A percentile compares a stretch with the other conserved stretches of the same genome.
phyloP scores from a whole-genome alignment of 2,797 vertebrate genomes.

The Manis pentadactyla region DNA sequence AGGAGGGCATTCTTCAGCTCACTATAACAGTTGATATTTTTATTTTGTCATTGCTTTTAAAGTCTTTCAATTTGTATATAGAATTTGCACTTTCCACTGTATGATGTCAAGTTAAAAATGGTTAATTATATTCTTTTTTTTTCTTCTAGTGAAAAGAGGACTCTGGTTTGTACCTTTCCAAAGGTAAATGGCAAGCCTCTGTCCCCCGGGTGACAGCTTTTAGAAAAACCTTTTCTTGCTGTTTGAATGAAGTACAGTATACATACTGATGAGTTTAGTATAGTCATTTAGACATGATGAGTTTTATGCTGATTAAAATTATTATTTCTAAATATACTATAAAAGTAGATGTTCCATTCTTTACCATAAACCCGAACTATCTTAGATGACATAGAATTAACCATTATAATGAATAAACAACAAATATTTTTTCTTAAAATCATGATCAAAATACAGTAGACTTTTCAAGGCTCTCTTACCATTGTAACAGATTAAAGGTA shows the following conservation, averaged over 20 bases:
- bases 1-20: neutral
- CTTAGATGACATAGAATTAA: slow-evolving; percentile 71
- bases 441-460: slow-evolving; percentile 48
- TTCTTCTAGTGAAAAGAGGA: neutral
- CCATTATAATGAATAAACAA: slow-evolving; percentile 78
- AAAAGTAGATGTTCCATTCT: slow-evolving; percentile 48
- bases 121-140: neutral
- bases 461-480: slow-evolving; percentile 27
- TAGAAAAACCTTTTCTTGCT: neutral
- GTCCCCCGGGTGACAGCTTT: neutral
- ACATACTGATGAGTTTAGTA: neutral
- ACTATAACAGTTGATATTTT: neutral
- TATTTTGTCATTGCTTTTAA: neutral
- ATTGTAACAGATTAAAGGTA: neutral
- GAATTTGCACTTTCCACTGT: neutral
- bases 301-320: slow-evolving; percentile 65
- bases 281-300: neutral
- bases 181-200: neutral
- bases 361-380: slow-evolving; percentile 60
- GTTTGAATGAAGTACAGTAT: neutral
- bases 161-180: neutral
- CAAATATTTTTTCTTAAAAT: slow-evolving; percentile 63
- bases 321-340: slow-evolving; percentile 77
- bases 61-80: neutral
- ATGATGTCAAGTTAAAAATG: neutral